Conservation (phyloP, 92 coral and sea anemone species). For the Heteractis magnifica region DNA sequence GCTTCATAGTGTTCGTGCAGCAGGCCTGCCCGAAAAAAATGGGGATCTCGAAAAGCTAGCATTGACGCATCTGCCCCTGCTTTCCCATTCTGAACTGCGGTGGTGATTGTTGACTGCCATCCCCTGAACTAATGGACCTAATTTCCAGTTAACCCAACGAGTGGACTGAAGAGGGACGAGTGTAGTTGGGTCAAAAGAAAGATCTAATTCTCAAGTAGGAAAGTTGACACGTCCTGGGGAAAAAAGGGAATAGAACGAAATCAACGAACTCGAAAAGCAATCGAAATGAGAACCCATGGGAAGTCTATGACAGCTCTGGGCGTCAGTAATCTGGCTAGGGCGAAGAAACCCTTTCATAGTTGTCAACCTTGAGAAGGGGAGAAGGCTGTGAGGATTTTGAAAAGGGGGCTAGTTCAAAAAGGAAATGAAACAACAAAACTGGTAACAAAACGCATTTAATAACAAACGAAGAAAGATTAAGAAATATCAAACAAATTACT, state of each 20-base stretch:
- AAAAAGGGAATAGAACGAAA: neutral
- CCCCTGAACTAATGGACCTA: neutral
- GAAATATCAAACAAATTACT: neutral
- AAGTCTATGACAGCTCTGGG: neutral
- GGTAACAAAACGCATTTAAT: too few relatives aligned
- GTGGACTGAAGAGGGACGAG: conserved; percentile 1
- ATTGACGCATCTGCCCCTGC: neutral
- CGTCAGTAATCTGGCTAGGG: too few relatives aligned
- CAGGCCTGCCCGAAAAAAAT: conserved; percentile 15
- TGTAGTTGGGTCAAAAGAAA: neutral
- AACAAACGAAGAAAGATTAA: neutral
- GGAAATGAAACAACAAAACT: too few relatives aligned
- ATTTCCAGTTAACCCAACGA: neutral
- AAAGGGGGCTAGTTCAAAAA: too few relatives aligned
- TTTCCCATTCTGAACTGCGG: neutral
- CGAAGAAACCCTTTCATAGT: too few relatives aligned
- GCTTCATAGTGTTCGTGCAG: conserved; percentile 8
- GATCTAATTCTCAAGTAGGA: neutral
- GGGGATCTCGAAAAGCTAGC: conserved; percentile 20
- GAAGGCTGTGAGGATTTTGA: too few relatives aligned
- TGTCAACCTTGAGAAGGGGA: too few relatives aligned
- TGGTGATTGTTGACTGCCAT: neutral
- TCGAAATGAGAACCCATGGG: neutral
- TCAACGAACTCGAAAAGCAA: neutral
- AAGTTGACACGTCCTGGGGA: neutral